Conservation (phyloP, 2,113 vertebrate genomes). For the Dasyprocta punctata region DNA sequence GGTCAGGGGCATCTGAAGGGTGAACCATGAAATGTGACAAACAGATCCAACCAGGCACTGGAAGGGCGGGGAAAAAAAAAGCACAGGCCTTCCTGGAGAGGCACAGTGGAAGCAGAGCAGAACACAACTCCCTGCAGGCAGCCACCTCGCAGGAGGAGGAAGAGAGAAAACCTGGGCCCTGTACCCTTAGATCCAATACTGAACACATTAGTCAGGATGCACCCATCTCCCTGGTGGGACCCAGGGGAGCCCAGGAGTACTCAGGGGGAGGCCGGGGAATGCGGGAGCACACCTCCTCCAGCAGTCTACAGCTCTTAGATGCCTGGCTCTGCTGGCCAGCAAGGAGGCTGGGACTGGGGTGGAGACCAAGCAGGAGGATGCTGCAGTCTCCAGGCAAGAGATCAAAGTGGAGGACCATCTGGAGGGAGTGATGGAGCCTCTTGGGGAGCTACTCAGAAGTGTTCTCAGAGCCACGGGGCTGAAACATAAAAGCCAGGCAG, state of each 20-base stretch:
- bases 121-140: accelerated
- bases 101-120: not conserved
- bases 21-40: not conserved
- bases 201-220: not conserved
- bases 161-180: not conserved
- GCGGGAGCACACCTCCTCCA: not conserved
- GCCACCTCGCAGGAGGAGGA: not conserved
- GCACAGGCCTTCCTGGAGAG: not conserved
- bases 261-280: not conserved
- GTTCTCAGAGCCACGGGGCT: not conserved
- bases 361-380: not conserved
- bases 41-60: not conserved
- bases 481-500: not conserved
- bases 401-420: not conserved
- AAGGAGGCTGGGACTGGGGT: not conserved
- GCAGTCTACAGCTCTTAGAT: not conserved
- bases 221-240: not conserved
- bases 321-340: not conserved
- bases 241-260: not conserved
- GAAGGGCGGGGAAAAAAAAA: not conserved
- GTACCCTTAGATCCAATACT: not conserved
- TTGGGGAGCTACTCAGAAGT: not conserved
- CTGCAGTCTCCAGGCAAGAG: not conserved
- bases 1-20: not conserved
- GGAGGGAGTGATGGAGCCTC: too few relatives aligned